phyloP scores from a whole-genome alignment of 2,888 invertebrate genomes.

The Eulithis testata region DNA sequence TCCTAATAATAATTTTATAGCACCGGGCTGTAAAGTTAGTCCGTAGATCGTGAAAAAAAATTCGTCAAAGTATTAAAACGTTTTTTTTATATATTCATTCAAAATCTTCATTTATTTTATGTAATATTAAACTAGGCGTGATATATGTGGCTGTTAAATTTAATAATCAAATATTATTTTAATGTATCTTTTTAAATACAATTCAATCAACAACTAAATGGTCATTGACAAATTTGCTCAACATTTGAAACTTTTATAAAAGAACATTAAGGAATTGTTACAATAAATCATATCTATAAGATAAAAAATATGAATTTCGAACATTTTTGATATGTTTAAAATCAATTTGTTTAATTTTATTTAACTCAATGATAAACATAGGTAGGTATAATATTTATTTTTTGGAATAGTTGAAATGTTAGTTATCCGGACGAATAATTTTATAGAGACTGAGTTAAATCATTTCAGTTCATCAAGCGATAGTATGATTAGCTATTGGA shows the following conservation, averaged over 20 bases:
- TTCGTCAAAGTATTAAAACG: too few species aligned
- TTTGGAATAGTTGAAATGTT: conserved; percentile 3
- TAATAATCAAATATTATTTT: background rate
- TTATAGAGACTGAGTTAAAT: conserved; percentile 40
- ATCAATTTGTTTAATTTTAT: conserved; percentile 25
- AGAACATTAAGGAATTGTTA: conserved; percentile 55
- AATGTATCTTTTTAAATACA: background rate
- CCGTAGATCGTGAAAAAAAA: too few species aligned
- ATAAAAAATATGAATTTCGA: conserved; percentile 14
- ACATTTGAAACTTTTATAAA: conserved; percentile 53
- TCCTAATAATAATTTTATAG: too few species aligned
- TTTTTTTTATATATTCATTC: too few species aligned
- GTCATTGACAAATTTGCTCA: conserved; percentile 66
- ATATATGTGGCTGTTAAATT: background rate
- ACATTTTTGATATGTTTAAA: conserved; percentile 8
- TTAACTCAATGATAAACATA: conserved; percentile 5
- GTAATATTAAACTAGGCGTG: background rate
- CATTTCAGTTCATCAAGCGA: conserved; percentile 22
- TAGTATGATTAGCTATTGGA: conserved; percentile 1
- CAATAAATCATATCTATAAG: conserved; percentile 30
- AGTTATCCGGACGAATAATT: conserved; percentile 22
- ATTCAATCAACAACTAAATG: conserved; percentile 6
- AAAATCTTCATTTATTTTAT: background rate
- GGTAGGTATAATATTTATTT: background rate
- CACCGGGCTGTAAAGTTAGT: too few species aligned